These are phyloP conservation scores for Barnardius zonarius DNA, from an alignment of 2,113 vertebrate species.

Conservation along the genomic window DNA sequence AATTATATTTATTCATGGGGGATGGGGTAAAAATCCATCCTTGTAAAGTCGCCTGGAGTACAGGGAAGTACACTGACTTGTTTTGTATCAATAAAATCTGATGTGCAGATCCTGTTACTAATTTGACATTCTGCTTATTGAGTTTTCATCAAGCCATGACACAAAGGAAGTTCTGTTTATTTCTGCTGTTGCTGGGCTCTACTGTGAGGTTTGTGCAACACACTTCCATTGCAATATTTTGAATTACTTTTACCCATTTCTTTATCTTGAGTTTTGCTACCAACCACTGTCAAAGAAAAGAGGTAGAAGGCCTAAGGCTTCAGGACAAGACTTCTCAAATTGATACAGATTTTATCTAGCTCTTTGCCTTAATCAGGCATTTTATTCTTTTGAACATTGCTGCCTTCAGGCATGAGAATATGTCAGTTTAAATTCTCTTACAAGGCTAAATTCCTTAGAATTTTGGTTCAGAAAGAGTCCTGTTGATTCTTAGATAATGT, in stretches of 20 bases:
- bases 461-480: neutral
- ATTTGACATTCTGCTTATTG: neutral
- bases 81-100: neutral
- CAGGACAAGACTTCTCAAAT: neutral
- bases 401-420: neutral
- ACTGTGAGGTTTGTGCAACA: neutral
- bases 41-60: neutral
- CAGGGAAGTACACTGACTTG: neutral
- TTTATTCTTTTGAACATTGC: neutral
- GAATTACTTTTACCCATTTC: neutral
- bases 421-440: neutral
- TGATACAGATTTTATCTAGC: neutral
- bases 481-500: rapidly evolving
- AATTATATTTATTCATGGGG: neutral
- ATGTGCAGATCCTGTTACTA: neutral
- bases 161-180: neutral
- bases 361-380: neutral
- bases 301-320: neutral
- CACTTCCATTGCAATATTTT: neutral
- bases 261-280: neutral
- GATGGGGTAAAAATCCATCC: neutral
- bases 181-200: neutral
- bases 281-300: neutral
- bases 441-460: neutral
- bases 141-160: neutral